phyloP scores from a whole-genome alignment of 1,140 invertebrate genomes.

The Hypothenemus hampei region DNA sequence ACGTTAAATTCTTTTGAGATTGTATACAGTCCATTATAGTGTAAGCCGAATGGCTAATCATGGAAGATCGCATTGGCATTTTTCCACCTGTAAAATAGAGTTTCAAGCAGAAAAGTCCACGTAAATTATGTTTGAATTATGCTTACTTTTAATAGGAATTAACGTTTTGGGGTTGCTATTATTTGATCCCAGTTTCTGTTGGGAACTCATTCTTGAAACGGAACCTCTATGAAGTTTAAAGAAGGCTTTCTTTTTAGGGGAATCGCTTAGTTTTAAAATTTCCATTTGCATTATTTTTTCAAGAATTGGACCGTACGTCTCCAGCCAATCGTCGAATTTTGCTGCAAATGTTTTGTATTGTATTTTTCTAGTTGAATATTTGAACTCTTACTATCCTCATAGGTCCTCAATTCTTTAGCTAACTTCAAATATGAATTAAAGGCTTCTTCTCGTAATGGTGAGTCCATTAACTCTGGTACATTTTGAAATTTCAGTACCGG shows the following conservation, averaged over 20 bases:
- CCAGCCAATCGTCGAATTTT: constrained; percentile 60
- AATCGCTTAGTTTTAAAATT: constrained; percentile 54
- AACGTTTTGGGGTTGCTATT: neutral
- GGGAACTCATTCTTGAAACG: neutral
- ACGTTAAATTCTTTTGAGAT: constrained; percentile 53
- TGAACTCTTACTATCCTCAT: constrained; percentile 56
- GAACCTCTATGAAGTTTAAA: constrained; percentile 24
- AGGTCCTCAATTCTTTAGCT: constrained; percentile 68
- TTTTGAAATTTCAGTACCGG: constrained; percentile 72
- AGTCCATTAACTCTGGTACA: constrained; percentile 68
- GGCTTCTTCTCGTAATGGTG: constrained; percentile 65
- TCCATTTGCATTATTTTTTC: constrained; percentile 61
- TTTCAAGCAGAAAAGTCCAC: neutral
- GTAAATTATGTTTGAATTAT: neutral
- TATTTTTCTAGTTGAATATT: no score
- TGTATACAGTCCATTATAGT: constrained; percentile 42
- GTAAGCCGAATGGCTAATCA: constrained; percentile 22
- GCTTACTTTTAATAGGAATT: constrained; percentile 21
- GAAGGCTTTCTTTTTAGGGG: constrained; percentile 18
- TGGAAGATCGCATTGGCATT: constrained; percentile 12
- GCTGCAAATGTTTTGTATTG: constrained; percentile 14
- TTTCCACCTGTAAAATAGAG: constrained; percentile 6
- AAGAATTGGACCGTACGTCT: constrained; percentile 52
- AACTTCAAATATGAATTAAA: constrained; percentile 71
- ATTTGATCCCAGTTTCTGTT: constrained; percentile 4